Evolutionary conservation across 2,888 invertebrate species (phyloP).

Genomic region (Netelia virgata): DNA sequence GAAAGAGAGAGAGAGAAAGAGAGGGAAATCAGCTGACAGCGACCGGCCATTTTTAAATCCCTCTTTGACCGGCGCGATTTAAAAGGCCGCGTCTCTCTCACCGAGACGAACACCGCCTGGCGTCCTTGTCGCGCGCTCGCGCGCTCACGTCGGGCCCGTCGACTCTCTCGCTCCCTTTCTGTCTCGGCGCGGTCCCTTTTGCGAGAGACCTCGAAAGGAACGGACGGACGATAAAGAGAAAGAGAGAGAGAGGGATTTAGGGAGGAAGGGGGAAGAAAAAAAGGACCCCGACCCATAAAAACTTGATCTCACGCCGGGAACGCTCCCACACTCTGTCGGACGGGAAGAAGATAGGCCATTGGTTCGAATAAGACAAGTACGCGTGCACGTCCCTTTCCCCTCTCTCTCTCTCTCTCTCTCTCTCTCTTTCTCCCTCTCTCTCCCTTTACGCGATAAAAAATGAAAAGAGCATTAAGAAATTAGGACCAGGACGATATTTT

Average conservation of each 20-base stretch:
- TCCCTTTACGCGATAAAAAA: too few species aligned
- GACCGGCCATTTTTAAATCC: constrained; percentile 81
- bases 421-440: too few species aligned
- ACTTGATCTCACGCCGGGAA: constrained; percentile 72
- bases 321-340: constrained; percentile 72
- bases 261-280: constrained; percentile 45
- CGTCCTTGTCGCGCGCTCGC: constrained; percentile 67
- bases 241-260: constrained; percentile 32
- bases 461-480: not conserved
- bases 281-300: constrained; percentile 68
- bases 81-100: constrained; percentile 75
- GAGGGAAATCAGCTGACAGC: constrained; percentile 68
- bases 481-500: not conserved
- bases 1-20: constrained; percentile 39
- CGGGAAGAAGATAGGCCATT: constrained; percentile 55
- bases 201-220: constrained; percentile 54
- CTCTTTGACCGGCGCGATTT: constrained; percentile 77
- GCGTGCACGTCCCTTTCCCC: constrained; percentile 10
- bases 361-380: constrained; percentile 52
- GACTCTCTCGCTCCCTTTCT: constrained; percentile 65
- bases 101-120: constrained; percentile 53
- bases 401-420: too few species aligned
- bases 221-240: not conserved
- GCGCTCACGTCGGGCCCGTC: constrained; percentile 46
- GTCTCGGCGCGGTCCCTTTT: constrained; percentile 59